A percentile compares a stretch with the other conserved stretches of the same genome.
Conservation (phyloP, 1,140 invertebrate species). For the Piezodorus guildinii region DNA sequence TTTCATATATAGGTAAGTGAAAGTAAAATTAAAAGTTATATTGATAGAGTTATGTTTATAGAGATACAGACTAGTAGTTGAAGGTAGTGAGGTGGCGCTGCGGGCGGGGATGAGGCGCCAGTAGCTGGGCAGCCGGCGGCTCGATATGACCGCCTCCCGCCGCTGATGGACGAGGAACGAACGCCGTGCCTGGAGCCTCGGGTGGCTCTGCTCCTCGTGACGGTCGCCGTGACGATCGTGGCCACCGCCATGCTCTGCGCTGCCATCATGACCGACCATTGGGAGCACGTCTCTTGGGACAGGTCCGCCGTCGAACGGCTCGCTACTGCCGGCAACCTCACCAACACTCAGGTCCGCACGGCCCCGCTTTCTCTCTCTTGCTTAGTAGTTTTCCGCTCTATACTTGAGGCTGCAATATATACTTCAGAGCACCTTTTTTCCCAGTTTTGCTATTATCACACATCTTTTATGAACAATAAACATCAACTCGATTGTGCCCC, state of each 20-base stretch:
- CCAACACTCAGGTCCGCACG: constrained; percentile 32
- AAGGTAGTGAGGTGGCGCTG: constrained; percentile 11
- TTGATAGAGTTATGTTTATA: not conserved
- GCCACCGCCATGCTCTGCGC: constrained; percentile 65
- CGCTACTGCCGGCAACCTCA: constrained; percentile 1
- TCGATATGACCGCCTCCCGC: not conserved
- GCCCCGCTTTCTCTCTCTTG: no score
- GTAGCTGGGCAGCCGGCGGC: not conserved
- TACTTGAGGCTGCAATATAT: no score
- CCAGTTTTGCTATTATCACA: no score
- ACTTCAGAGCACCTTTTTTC: no score
- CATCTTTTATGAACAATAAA: no score
- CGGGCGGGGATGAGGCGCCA: not conserved
- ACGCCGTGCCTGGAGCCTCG: constrained; percentile 21
- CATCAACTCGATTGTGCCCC: no score
- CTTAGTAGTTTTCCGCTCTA: no score
- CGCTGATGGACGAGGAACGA: constrained; percentile 9
- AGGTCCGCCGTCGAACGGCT: constrained; percentile 27
- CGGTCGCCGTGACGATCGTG: constrained; percentile 42
- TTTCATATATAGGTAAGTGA: no score
- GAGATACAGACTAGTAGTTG: not conserved
- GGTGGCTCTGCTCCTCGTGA: constrained; percentile 31
- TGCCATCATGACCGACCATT: constrained; percentile 74
- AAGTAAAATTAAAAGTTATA: no score
- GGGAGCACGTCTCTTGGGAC: constrained; percentile 72